phyloP scores from a whole-genome alignment of 2,888 invertebrate genomes.

The Chrysolina oricalcia region DNA sequence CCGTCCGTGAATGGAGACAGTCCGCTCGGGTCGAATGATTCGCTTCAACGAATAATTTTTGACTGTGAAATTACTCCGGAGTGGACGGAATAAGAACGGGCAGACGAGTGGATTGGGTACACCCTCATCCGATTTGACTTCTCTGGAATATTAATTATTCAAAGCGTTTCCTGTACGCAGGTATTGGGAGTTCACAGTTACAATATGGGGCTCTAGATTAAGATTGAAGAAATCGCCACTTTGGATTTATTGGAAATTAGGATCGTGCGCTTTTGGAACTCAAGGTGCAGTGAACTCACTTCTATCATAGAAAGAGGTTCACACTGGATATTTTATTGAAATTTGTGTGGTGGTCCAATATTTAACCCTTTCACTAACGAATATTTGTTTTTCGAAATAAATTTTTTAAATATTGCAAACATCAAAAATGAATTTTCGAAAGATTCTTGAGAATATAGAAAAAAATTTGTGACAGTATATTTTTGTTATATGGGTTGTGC shows the following conservation, averaged over 20 bases:
- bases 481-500: too few relatives aligned
- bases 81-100: background rate
- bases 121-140: constrained; percentile 5
- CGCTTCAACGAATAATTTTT: constrained; percentile 18
- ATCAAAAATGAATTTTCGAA: too few relatives aligned
- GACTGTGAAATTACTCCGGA: constrained; percentile 19
- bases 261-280: too few relatives aligned
- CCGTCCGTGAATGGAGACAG: constrained; percentile 12
- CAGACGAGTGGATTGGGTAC: background rate
- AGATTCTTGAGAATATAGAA: too few relatives aligned
- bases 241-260: background rate
- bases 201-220: background rate
- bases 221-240: background rate
- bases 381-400: too few relatives aligned
- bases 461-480: too few relatives aligned
- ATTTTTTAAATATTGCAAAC: too few relatives aligned
- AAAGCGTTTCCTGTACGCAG: constrained; percentile 3
- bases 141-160: constrained; percentile 4
- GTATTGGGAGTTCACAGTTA: background rate
- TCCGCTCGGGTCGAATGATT: constrained; percentile 18
- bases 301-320: too few relatives aligned
- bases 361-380: too few relatives aligned
- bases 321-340: too few relatives aligned
- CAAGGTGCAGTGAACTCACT: too few relatives aligned
- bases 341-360: too few relatives aligned